A percentile compares a stretch with the other conserved stretches of the same genome.
phyloP scores from a whole-genome alignment of 2,888 invertebrate species.

The Phortica okadai region DNA sequence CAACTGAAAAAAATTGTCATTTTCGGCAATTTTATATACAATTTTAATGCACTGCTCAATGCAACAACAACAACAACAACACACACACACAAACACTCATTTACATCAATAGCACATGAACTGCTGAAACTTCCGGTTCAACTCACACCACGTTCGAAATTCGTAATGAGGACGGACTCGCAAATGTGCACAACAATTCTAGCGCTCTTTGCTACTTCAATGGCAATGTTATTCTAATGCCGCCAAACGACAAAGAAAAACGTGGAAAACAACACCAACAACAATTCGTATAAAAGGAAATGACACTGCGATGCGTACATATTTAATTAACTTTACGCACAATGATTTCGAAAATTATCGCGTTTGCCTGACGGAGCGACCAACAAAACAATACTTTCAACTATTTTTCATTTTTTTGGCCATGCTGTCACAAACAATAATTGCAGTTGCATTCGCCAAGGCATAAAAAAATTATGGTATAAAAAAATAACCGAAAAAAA shows the following conservation, averaged over 20 bases:
- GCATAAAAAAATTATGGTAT: neutral
- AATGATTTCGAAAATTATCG: slow-evolving; percentile 31
- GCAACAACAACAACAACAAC: neutral
- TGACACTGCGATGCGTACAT: slow-evolving; percentile 25
- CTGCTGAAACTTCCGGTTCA: slow-evolving; percentile 14
- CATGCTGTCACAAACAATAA: neutral
- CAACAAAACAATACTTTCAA: neutral
- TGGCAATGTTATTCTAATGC: neutral
- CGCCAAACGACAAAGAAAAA: neutral
- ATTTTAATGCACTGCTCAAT: neutral
- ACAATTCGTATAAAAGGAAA: slow-evolving; percentile 19
- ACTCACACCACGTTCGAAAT: slow-evolving; percentile 6
- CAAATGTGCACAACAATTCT: neutral
- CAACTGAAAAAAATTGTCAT: neutral
- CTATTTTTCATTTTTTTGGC: neutral
- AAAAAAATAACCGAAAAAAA: neutral
- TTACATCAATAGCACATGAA: neutral
- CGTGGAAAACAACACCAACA: neutral
- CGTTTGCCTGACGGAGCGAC: neutral
- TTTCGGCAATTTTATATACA: neutral
- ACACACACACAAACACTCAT: neutral
- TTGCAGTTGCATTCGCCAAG: slow-evolving; percentile 18
- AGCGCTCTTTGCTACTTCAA: neutral
- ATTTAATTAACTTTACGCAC: slow-evolving; percentile 34
- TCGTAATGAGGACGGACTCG: neutral